phyloP scores from a whole-genome alignment of 2,113 vertebrate genomes.

The Catagonus wagneri region DNA sequence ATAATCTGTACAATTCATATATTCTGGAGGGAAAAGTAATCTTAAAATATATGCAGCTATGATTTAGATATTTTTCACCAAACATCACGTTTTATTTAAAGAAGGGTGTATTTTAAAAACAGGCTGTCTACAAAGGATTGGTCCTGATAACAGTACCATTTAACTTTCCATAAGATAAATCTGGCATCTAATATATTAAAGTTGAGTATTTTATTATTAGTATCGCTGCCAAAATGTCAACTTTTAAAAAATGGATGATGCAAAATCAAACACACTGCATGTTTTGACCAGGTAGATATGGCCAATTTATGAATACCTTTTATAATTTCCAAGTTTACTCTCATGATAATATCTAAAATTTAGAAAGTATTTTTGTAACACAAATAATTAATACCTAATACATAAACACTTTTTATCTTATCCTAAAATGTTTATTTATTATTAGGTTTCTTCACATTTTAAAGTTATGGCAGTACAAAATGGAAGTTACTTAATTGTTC shows the following conservation, averaged over 20 bases:
- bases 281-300: background rate
- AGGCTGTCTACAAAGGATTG: background rate
- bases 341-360: background rate
- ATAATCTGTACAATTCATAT: background rate
- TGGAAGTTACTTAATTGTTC: background rate
- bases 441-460: background rate
- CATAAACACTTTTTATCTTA: background rate
- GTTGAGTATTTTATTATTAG: background rate
- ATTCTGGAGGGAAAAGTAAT: background rate
- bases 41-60: slow-evolving; percentile 12
- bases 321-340: background rate
- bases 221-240: background rate
- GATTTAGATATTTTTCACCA: background rate
- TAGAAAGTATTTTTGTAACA: slow-evolving; percentile 14
- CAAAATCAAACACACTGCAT: background rate
- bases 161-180: background rate
- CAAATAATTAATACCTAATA: slow-evolving; percentile 1
- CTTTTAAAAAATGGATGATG: background rate
- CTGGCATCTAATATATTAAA: background rate
- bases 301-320: background rate
- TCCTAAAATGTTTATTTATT: background rate
- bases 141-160: background rate
- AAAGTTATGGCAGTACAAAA: background rate
- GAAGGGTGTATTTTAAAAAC: background rate
- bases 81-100: background rate